Evolutionary conservation across 2,797 vertebrate species (phyloP), one percentile per base, ranked within the genome.

Genomic region (Geotrypetes seraphini): DNA sequence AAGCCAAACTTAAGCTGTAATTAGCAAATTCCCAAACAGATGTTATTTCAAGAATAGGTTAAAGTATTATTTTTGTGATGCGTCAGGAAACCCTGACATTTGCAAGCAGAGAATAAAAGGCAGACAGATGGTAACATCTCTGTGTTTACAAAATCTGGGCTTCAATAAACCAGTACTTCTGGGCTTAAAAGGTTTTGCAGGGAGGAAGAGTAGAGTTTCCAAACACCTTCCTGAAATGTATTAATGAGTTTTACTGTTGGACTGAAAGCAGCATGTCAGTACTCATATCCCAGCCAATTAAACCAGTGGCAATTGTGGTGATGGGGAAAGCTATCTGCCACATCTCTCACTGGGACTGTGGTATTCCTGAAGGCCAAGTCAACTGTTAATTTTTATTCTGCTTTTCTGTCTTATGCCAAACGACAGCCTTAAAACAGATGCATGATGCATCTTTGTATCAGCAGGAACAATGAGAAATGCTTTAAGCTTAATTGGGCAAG

Each of bases 11-110:
- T 14, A 72, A 74, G 62, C 48, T 50, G 53, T 52, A 73, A 76
- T 78, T 74, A 77, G 63, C 65, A 69, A 75, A 76, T 45, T 66
- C 48, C 54, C 51, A 57, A 73, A 54, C 53, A 71, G 60, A 53
- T 60, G 50, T 58, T 28, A 35, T 59, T 70, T 56, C 50, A 48
- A 53, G 43, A 66, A 49, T 43, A 51, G 61, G 43, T 41, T 39
- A 45, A 56, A 53, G 53, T 61, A 57, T 55, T 58, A 47, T 57
- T 70, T 70, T 60, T 53, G 12, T 40, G 68, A 53, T 45, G 61
- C 46, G 20, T 49, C 31, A 36, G 51, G 36, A 60, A 73, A 67
- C 0, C 29, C 55, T 65, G 66, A 53, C 47, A 67, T 56, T 50
- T 53, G 45, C 48, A 49, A 16, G 26, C 11, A 50, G 44, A 52